A percentile compares a stretch with the other conserved stretches of the same genome.
Evolutionary conservation across 2,797 vertebrate species (phyloP).

Genomic region (Spheniscus humboldti): DNA sequence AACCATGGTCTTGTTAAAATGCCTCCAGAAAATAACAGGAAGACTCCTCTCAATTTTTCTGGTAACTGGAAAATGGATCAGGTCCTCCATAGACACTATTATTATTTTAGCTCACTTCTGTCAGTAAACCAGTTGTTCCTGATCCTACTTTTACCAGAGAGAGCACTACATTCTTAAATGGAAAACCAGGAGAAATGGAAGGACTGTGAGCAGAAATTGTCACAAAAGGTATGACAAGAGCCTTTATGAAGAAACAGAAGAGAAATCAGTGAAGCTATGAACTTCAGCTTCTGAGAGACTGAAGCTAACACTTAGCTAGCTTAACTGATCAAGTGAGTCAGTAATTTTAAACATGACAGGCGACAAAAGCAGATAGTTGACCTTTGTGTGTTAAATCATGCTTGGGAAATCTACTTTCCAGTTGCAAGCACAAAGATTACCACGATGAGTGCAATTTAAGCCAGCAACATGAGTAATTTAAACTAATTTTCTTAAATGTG

Average conservation of each 20-base stretch:
- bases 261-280: not conserved
- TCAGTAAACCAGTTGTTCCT: not conserved
- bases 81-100: not conserved
- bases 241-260: not conserved
- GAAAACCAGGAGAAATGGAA: not conserved
- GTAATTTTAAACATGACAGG: not conserved
- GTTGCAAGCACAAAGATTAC: constrained; percentile 8
- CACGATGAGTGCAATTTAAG: not conserved
- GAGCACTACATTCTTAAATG: not conserved
- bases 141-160: not conserved
- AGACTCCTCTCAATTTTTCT: not conserved
- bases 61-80: not conserved
- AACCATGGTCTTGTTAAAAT: not conserved
- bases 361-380: not conserved
- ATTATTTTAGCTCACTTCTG: not conserved
- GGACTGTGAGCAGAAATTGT: not conserved
- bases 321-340: not conserved
- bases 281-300: not conserved
- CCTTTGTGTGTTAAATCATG: not conserved
- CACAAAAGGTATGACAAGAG: not conserved
- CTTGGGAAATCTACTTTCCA: not conserved
- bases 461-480: not conserved
- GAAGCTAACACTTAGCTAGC: not conserved
- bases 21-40: not conserved
- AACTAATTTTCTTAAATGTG: not conserved